Evolutionary conservation across 2,113 vertebrate species (phyloP).

Genomic region (Vidua chalybeata): DNA sequence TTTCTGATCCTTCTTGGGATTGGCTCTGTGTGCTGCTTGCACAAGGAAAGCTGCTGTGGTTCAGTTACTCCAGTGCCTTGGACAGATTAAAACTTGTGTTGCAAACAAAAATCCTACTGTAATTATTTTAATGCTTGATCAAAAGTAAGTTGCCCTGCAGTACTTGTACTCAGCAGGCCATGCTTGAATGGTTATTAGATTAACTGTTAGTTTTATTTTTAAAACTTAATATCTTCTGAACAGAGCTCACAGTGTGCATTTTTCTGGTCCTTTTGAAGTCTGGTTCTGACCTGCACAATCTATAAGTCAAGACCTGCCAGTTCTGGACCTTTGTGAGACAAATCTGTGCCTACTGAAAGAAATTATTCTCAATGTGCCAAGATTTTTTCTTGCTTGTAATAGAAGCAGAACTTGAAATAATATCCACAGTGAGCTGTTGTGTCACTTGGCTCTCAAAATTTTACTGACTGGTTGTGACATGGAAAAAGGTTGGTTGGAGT

Average conservation of each 20-base stretch:
- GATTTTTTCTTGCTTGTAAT: not conserved
- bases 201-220: conserved; percentile 52
- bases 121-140: conserved; percentile 57
- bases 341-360: not conserved
- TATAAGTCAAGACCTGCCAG: not conserved
- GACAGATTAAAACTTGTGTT: not conserved
- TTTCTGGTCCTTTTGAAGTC: not conserved
- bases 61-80: not conserved
- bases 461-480: not conserved
- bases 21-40: not conserved
- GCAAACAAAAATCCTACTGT: not conserved
- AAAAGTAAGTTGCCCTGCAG: conserved; percentile 41
- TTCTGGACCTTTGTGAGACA: not conserved
- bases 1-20: not conserved
- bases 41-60: not conserved
- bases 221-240: conserved; percentile 7
- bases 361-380: not conserved
- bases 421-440: not conserved
- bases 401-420: not conserved
- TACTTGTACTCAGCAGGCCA: not conserved
- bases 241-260: not conserved
- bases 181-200: conserved; percentile 52
- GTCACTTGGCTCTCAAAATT: not conserved
- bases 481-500: not conserved
- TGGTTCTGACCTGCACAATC: not conserved